Base-by-base conservation (phyloP, 2,797 vertebrate species). In the Tragelaphus eurycerus region DNA sequence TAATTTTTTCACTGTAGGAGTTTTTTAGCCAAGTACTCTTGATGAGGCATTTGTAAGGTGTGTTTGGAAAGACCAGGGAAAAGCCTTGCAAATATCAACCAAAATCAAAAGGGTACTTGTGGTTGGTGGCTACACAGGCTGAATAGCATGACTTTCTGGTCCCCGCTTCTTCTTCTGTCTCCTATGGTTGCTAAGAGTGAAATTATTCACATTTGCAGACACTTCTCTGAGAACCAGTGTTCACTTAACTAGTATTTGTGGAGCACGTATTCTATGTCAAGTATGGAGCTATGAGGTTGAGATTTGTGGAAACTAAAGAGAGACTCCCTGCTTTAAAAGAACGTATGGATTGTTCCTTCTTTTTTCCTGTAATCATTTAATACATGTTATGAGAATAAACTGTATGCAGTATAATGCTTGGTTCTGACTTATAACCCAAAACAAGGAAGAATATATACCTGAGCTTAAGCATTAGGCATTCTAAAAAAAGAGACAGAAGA, bases 81-180 rank as follows among this genome's bases (percentile, higher is more conserved):
- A 97, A 96, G 86, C 64, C 93, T 95, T 87, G 60, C 74, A 96
- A 97, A 96, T 96, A 97, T 92, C 87, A 97, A 55, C 79, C 50
- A 34, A 34, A 96, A 88, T 92, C 50, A 78, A 95, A 97, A 97
- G 46, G 57, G 31, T 89, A 57, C 82, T 97, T 97, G 96, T 92
- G 93, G 92, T 96, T 96, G 62, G 43, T 86, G 12, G 89, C 90
- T 52, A 57, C 21, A 25, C 2, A 4, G 62, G 10, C 34, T 88
- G 91, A 67, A 82, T 48, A 93, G 16, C 52, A 52, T 34, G 93
- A 86, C 27, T 86, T 93, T 92, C 85, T 95, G 60, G 55, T 86
- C 46, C 23, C 64, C 85, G 27, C 74, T 95, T 10, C 86, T 54
- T 86, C 55, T 93, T 95, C 89, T 95, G 54, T 79, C 14, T 86